These are phyloP conservation scores for Oncorhynchus masou DNA, from an alignment of 2,113 vertebrate species.

Conservation along the genomic window DNA sequence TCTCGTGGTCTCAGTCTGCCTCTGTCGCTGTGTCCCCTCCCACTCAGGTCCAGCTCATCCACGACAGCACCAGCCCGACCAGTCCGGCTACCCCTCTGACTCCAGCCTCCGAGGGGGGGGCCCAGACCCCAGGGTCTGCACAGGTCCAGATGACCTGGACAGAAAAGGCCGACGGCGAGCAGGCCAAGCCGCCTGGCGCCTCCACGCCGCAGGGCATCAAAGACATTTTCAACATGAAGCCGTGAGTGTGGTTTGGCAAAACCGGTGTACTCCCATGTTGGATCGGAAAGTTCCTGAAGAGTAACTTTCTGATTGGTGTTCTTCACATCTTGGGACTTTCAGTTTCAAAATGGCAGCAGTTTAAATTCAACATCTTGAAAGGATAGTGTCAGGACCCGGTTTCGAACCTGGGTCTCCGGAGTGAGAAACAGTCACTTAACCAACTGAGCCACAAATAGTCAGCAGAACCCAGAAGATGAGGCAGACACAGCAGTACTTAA, in stretches of 20 bases:
- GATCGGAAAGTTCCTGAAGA: too few species aligned
- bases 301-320: too few species aligned
- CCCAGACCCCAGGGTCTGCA: slow-evolving; percentile 82
- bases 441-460: too few species aligned
- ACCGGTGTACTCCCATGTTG: too few species aligned
- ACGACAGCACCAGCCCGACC: slow-evolving; percentile 85
- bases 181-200: slow-evolving; percentile 85
- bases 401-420: too few species aligned
- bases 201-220: slow-evolving; percentile 91
- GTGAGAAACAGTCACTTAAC: too few species aligned
- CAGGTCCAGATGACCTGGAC: slow-evolving; percentile 96
- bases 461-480: too few species aligned
- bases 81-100: slow-evolving; percentile 84
- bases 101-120: slow-evolving; percentile 75
- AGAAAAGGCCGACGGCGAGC: slow-evolving; percentile 88
- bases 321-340: too few species aligned
- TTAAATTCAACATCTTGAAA: too few species aligned
- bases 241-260: slow-evolving; percentile 74
- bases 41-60: slow-evolving; percentile 92
- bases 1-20: slow-evolving; percentile 65
- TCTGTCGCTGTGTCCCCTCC: slow-evolving; percentile 71
- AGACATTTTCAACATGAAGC: slow-evolving; percentile 99
- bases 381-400: too few species aligned
- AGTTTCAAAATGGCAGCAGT: too few species aligned
- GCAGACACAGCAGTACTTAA: too few species aligned